phyloP scores from a whole-genome alignment of 1,140 invertebrate species.

The Drosophila orena region DNA sequence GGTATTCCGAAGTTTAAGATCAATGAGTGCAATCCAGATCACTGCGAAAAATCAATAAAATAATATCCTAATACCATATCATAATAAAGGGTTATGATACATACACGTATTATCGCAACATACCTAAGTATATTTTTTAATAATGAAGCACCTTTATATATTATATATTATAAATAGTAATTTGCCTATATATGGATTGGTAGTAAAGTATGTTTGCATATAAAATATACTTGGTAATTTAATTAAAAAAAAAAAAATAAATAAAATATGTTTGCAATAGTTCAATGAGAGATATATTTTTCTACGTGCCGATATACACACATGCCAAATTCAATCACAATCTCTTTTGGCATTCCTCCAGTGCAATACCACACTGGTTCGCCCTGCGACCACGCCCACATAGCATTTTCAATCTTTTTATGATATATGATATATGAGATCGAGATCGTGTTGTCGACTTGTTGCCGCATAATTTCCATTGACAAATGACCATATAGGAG shows the following conservation, averaged over 20 bases:
- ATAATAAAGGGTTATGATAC: background rate
- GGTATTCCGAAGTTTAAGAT: background rate
- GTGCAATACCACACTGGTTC: constrained; percentile 14
- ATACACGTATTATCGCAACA: no score
- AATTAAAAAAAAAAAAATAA: background rate
- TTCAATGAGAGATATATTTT: background rate
- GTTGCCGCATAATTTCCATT: constrained; percentile 67
- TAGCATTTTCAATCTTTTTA: constrained; percentile 20
- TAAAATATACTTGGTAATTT: background rate
- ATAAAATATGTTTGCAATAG: no score
- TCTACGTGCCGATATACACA: constrained; percentile 1
- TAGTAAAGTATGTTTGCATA: no score
- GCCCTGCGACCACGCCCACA: constrained; percentile 36
- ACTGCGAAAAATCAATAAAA: constrained; percentile 7
- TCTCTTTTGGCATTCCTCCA: constrained; percentile 22
- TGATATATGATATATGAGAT: constrained; percentile 57
- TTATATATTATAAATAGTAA: no score
- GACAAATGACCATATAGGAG: constrained; percentile 63
- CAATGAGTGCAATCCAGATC: background rate
- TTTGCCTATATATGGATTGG: no score
- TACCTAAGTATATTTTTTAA: no score
- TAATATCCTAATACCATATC: background rate
- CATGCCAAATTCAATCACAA: constrained; percentile 21
- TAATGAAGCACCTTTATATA: no score
- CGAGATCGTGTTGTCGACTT: constrained; percentile 41